Percentiles rank a stretch among this genome's conserved stretches.
Conservation (phyloP, 1,140 invertebrate species). For the Euura saliciscinereae region DNA sequence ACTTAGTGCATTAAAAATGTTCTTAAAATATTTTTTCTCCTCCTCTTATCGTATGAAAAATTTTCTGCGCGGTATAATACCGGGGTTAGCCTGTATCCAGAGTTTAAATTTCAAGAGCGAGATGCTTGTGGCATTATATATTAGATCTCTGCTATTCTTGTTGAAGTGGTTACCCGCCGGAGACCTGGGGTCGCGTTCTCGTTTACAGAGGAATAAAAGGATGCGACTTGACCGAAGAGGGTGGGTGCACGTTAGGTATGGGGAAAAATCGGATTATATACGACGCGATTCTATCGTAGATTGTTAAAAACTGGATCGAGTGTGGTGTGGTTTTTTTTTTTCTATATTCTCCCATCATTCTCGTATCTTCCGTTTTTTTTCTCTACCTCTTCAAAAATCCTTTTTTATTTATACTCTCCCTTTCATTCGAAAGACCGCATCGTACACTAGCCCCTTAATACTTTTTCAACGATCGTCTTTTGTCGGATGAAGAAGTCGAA, state of each 20-base stretch:
- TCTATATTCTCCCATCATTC: neutral
- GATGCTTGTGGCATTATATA: neutral
- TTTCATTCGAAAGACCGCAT: neutral
- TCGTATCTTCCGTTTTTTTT: neutral
- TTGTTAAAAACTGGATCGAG: neutral
- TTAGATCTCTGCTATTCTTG: conserved; percentile 3
- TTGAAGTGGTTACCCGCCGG: neutral
- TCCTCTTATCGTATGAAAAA: too few relatives aligned
- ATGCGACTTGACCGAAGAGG: neutral
- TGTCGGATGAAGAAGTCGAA: neutral
- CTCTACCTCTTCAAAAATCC: neutral
- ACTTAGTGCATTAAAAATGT: too few relatives aligned
- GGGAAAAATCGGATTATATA: neutral
- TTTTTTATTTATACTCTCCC: neutral
- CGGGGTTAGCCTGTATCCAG: neutral
- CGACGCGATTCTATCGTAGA: neutral
- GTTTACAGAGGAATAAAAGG: neutral
- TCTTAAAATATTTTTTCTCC: too few relatives aligned
- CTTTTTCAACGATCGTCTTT: neutral
- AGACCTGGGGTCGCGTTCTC: neutral
- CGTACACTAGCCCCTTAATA: neutral
- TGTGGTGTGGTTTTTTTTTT: neutral
- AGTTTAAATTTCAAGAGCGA: neutral
- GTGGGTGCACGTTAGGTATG: too few relatives aligned
- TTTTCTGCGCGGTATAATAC: neutral